Evolutionary conservation across 2,797 vertebrate species (phyloP), one percentile per base, ranked within the genome.

Genomic region (Manis pentadactyla): DNA sequence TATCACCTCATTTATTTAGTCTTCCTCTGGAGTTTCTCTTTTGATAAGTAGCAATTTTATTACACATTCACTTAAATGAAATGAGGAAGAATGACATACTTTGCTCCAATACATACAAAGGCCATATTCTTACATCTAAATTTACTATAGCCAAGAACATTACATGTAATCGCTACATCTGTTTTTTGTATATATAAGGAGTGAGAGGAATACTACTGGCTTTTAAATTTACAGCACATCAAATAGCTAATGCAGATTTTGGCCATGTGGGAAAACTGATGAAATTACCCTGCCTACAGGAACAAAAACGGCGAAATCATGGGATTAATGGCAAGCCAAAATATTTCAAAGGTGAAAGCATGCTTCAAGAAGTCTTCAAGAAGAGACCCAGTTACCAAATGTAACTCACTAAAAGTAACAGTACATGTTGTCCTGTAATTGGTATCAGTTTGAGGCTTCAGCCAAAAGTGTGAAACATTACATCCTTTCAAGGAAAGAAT

Each of bases 1-100:
- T 95, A 90, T 94, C 84, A 87, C 89, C 86, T 93, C 77, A 92
- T 97, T 97, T 97, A 96, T 94, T 96, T 93, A 87, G 51, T 93
- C 51, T 94, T 92, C 51, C 82, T 87, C 77, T 92, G 53, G 93
- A 90, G 71, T 92, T 95, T 95, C 75, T 74, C 63, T 91, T 93
- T 94, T 66, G 85, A 83, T 87, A 97, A 94, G 66, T 64, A 90
- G 37, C 64, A 95, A 90, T 94, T 97, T 96, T 94, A 95, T 96
- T 97, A 97, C 94, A 92, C 34, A 94, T 96, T 18, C 78, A 87
- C 71, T 96, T 95, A 94, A 96, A 46, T 25, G 37, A 97, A 96
- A 94, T 82, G 75, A 93, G 71, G 93, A 96, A 96, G 71, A 92
- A 96, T 53, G 63, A 34, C 71, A 91, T 37, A 84, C n/a, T 95